phyloP scores from a whole-genome alignment of 2,797 vertebrate species.

The Gobio occitaniae region DNA sequence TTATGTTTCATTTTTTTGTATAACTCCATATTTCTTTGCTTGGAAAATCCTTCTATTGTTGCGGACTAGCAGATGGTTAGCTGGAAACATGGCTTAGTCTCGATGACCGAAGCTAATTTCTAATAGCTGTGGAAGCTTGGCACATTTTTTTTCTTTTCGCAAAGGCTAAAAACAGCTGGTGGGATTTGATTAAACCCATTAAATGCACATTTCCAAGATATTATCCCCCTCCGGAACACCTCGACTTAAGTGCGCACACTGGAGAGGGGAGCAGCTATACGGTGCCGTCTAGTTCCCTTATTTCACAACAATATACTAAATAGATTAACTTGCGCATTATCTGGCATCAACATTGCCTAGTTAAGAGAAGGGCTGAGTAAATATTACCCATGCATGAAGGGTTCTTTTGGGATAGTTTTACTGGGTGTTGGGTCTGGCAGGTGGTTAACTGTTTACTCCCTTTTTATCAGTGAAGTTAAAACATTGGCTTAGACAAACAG shows the following conservation, averaged over 20 bases:
- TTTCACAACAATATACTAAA: slow-evolving; percentile 92
- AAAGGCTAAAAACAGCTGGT: slow-evolving; percentile 96
- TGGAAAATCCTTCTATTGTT: slow-evolving; percentile 96
- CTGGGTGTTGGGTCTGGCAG: slow-evolving; percentile 92
- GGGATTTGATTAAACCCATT: slow-evolving; percentile 88
- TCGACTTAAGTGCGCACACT: slow-evolving; percentile 69
- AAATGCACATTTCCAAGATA: slow-evolving; percentile 88
- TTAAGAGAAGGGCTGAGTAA: slow-evolving; percentile 98
- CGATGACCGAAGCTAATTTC: slow-evolving; percentile 98
- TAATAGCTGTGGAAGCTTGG: slow-evolving; percentile 95
- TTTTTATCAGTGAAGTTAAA: slow-evolving; percentile 73
- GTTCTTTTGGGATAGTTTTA: slow-evolving; percentile 84
- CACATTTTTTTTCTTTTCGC: slow-evolving; percentile 92
- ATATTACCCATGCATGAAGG: slow-evolving; percentile 98
- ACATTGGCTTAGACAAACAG: neutral
- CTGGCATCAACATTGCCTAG: slow-evolving; percentile 88
- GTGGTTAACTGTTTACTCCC: slow-evolving; percentile 96
- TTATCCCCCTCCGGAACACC: slow-evolving; percentile 84
- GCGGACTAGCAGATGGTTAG: slow-evolving; percentile 97
- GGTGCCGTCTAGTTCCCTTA: slow-evolving; percentile 80
- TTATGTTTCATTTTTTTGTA: slow-evolving; percentile 19
- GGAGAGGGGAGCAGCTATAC: slow-evolving; percentile 80
- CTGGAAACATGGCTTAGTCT: slow-evolving; percentile 94
- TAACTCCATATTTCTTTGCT: slow-evolving; percentile 57
- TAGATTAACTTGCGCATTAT: slow-evolving; percentile 97